Evolutionary conservation across 2,797 vertebrate species (phyloP), one percentile per base, ranked within the genome.

Genomic region (Paguma larvata): DNA sequence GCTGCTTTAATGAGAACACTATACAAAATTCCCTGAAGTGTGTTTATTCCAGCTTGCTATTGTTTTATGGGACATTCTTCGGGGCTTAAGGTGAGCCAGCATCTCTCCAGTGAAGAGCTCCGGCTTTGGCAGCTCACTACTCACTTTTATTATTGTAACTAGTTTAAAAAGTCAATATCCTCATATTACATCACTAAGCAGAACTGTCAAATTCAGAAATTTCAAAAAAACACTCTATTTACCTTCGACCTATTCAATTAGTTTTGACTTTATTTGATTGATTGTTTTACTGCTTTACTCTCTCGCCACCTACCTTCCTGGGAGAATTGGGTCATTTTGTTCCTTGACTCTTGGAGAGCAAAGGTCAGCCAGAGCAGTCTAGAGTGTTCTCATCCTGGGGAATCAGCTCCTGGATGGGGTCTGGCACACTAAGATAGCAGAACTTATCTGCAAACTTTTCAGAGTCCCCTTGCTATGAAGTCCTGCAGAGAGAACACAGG

Each of bases 181-280:
- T 73, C 62, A 51, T 14, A 11, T 67, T 53, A 77, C 19, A 25
- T 85, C 30, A 63, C 34, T 62, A 51, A 75, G 56, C 59, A 82
- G 65, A 95, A 86, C 25, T 38, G 25, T 77, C 73, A 82, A 48
- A 85, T 75, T 94, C 19, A 51, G 65, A 91, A 82, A 23, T 72
- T 65, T 73, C 46, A 15, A 65, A 73, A 73, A 51, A 46, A 25
- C 8, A 78, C 4, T 0, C 23, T 88, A 46, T 67, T 80, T 80
- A 59, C n/a, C 30, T 89, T 68, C 25, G 13, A 56, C 23, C 53
- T 77, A 72, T 14, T 77, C 75, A 13, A n/a, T 80, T 68, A 41
- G 4, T 94, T 85, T 19, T 34, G 44, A 77, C 44, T 46, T 94
- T 80, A 32, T 85, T 75, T 62, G 27, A 82, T 70, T 72, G 46